phyloP scores from a whole-genome alignment of 2,888 invertebrate genomes.

The Eristalis pertinax region DNA sequence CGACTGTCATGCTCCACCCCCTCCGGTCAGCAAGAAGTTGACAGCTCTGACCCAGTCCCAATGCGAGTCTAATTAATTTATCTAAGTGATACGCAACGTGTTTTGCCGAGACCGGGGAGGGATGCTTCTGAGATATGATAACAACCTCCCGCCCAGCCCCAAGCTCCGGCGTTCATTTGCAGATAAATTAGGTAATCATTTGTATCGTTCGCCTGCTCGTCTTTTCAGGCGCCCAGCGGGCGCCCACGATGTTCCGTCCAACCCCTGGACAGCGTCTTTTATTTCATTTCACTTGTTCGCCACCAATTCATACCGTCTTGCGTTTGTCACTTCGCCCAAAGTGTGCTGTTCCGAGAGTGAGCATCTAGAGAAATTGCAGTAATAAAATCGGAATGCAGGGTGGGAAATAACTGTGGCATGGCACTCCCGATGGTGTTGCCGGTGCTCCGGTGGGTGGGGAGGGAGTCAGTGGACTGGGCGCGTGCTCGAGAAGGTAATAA shows the following conservation, averaged over 20 bases:
- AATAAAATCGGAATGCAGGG: constrained; percentile 62
- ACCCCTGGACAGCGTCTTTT: constrained; percentile 19
- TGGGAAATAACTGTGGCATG: constrained; percentile 29
- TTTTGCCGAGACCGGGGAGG: neutral
- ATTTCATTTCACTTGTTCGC: constrained; percentile 58
- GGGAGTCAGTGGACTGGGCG: constrained; percentile 3
- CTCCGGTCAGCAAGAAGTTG: constrained; percentile 32
- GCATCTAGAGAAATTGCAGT: constrained; percentile 56
- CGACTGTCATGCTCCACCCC: neutral
- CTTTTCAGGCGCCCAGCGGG: neutral
- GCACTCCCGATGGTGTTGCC: neutral
- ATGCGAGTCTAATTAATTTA: constrained; percentile 67
- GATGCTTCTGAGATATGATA: constrained; percentile 20
- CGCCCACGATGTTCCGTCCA: neutral
- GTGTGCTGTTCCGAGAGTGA: constrained; percentile 16
- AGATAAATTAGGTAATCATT: constrained; percentile 67
- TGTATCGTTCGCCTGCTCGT: constrained; percentile 45
- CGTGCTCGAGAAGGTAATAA: constrained; percentile 61
- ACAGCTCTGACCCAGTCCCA: constrained; percentile 60
- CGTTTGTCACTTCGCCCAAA: constrained; percentile 54
- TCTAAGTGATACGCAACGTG: constrained; percentile 51
- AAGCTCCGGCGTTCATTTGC: constrained; percentile 24
- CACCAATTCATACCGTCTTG: constrained; percentile 57
- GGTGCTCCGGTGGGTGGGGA: neutral
- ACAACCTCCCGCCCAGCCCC: neutral